A percentile compares a stretch with the other conserved stretches of the same genome.
Evolutionary conservation across 2,797 vertebrate species (phyloP).

Genomic region (Pangasius mekongensis): DNA sequence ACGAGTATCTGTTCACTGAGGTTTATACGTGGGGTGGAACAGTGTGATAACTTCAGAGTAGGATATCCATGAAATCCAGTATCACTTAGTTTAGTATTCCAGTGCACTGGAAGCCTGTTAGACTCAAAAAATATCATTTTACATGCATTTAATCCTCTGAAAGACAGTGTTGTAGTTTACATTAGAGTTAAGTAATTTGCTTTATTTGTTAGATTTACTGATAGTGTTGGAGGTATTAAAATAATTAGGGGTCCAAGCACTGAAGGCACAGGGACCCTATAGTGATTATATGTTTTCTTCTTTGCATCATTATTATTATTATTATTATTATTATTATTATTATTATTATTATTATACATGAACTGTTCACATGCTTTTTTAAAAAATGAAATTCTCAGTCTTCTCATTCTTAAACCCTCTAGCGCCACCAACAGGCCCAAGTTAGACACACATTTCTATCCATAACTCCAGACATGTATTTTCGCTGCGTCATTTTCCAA

Average conservation of each 20-base stretch:
- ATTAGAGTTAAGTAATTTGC: not conserved
- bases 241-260: not conserved
- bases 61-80: not conserved
- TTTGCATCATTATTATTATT: not conserved
- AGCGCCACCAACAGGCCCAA: not conserved
- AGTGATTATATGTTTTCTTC: not conserved
- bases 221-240: no score
- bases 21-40: constrained; percentile 4
- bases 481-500: not conserved
- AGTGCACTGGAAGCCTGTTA: not conserved
- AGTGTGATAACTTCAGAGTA: not conserved
- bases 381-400: not conserved
- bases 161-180: no score
- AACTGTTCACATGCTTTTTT: not conserved
- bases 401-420: not conserved
- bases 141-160: not conserved
- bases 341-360: not conserved
- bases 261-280: not conserved
- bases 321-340: not conserved
- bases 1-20: not conserved
- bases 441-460: not conserved
- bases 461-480: not conserved
- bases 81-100: not conserved
- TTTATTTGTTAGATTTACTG: not conserved
- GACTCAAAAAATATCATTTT: not conserved